Base-by-base conservation (phyloP, 1,140 invertebrate genomes). In the Pemphigus obesinymphae region DNA sequence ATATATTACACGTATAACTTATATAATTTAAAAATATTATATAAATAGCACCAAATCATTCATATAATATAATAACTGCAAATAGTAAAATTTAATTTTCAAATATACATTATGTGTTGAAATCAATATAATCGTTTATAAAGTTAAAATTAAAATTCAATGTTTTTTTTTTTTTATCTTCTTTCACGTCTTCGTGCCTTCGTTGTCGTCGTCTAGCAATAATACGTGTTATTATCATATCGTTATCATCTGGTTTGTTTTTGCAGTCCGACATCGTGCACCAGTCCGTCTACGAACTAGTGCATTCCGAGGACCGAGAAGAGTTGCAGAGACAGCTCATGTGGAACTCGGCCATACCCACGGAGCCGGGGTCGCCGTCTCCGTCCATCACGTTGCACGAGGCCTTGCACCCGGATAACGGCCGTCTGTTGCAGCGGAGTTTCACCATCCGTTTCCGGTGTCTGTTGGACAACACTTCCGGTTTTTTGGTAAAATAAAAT, bases 371-470 rank as follows among this genome's bases (percentile, higher is more conserved):
- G 23, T 80, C 76, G 23, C 76, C 76, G 34, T 91, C 90, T 83
- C 91, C 91, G 82, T 92, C 90, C 84, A 88, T 97, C 89, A 90
- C 93, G 86, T 89, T 97, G 58, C 92, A 95, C 86, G 96, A 97
- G 84, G 92, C 93, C 20, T 89, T 97, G 31, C 89, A 92, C 82
- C 91, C 95, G 10, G 95, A 97, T 84, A 93, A 97, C 88, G 90
- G 91, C 82, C 92, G 96, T 85, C 91, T 96, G 82, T 90, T 99
- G 76, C 94, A 96, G 87, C 91, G 97, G 85, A 97, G 95, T 88
- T 98, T 99, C 87, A 99, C 97, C 75, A 97, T 99, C 83, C 91
- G 97, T 85, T 99, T 99, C 91, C 92, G 97, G 85, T 99, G 98
- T 90, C 90, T 99, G 29, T 89, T 99, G 83, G 98, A 99, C 89